Evolutionary conservation across 2,113 vertebrate genomes (phyloP), one percentile per base, ranked within the genome.

Genomic region (Psilopsiagon aymara): DNA sequence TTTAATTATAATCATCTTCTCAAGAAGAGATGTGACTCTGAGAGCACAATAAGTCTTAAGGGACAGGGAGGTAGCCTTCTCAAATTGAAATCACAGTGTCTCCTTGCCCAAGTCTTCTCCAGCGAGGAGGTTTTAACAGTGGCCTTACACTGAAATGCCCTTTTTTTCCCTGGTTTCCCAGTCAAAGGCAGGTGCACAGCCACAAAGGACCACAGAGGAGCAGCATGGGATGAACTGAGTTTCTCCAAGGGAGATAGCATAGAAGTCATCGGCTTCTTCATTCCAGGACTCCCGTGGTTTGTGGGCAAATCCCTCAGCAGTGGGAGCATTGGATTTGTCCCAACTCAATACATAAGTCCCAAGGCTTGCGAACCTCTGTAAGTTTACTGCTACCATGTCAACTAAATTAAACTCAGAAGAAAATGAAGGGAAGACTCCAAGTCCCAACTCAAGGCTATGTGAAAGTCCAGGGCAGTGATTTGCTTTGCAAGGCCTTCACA

Each of bases 161-260:
- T 53, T 89, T 23, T 95, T 77, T 86, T 17, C 18, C 51, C 94
- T 41, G 96, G 31, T 95, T 87, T 92, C 85, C 75, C 96, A 99
- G 99, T 98, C 89, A 98, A 96, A 80, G 99, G 99, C 44, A 98
- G 94, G 18, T 99, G 99, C 93, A 97, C 98, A 14, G 98, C 98
- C 43, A 87, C 94, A 68, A 96, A 97, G 67, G 98, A 99, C 94
- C 97, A 99, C 83, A 96, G 97, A 95, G 98, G 98, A 55, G 82
- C 86, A 78, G 98, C 90, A 18, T 96, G 95, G 80, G 99, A 99
- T 41, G 99, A 99, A 86, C 97, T 99, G 94, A 98, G 97, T 86
- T 98, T 99, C 80, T 96, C 79, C 91, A 98, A 96, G 94, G 99
- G 99, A 33, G 99, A 99, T 37, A 71, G 76, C 83, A 98, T 99